Evolutionary conservation across 2,113 vertebrate genomes (phyloP), one percentile per base, ranked within the genome.

Genomic region (Ciconia maguari): DNA sequence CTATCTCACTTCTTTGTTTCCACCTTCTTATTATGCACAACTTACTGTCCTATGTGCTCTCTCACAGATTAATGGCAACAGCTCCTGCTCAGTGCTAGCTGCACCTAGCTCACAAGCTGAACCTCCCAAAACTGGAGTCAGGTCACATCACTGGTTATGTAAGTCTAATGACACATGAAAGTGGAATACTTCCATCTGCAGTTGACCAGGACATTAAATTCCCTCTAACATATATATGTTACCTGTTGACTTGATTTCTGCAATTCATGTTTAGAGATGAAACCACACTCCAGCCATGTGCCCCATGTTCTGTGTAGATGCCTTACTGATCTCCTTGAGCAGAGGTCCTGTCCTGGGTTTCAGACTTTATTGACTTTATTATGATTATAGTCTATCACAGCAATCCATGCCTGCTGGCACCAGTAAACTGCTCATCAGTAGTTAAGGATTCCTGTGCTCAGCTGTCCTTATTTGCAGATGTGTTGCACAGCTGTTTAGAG

Each of bases 271-370:
- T 83, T 70, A 42, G 10, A 89, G n/a, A 41, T 42, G 6, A 87
- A 88, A 41, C n/a, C 16, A 55, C 34, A 54, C 66, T 49, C 10
- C 49, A 87, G 30, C 22, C 26, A 11, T 1, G 6, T 61, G 32
- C 22, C 54, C 11, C 6, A 8, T 11, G 13, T 11, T 82, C 80
- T 84, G 7, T 0, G 0, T 8, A 44, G 42, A 14, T 17, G 14
- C 5, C 21, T 36, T 36, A 25, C 5, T 38, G 75, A 86, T 61
- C 14, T 64, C n/a, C 61, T 68, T 48, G 46, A 68, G 18, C 38
- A 82, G 51, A 83, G 2, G 16, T 41, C 44, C 57, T 21, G 7
- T 42, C 27, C 52, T 84, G 34, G 15, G 8, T 70, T 57, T 84
- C 57, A 94, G 57, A 42, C 13, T 57, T 49, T 16, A 30, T 32